Percentiles rank a stretch among this genome's conserved stretches.
phyloP scores from a whole-genome alignment of 2,888 invertebrate genomes.

The Anagyrus pseudococci region DNA sequence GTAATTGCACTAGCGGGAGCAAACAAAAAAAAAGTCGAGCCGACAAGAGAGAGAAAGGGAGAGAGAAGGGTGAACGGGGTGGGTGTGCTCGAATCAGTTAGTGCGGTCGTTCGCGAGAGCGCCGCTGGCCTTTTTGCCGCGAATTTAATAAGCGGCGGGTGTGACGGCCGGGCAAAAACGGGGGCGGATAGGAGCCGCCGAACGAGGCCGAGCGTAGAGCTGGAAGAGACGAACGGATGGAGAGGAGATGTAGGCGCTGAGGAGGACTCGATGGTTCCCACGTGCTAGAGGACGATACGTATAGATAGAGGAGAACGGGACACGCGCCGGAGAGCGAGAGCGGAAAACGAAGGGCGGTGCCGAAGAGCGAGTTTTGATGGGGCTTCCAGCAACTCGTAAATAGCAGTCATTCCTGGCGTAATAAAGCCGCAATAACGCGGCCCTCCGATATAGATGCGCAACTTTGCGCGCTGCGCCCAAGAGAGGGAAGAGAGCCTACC shows the following conservation, averaged over 20 bases:
- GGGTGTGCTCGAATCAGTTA: conserved; percentile 44
- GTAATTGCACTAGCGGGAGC: conserved; percentile 31
- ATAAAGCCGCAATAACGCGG: conserved; percentile 44
- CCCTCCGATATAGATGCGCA: too few species aligned
- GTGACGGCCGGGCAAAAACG: conserved; percentile 44
- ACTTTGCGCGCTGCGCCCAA: too few species aligned
- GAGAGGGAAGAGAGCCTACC: too few species aligned
- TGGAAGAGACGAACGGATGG: neutral
- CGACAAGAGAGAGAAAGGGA: too few species aligned
- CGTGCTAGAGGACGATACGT: conserved; percentile 33
- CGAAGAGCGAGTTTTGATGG: conserved; percentile 46
- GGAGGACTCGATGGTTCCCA: conserved; percentile 39
- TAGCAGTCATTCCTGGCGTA: too few species aligned
- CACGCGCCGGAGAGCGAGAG: conserved; percentile 8
- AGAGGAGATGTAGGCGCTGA: conserved; percentile 6
- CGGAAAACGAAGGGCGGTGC: conserved; percentile 26
- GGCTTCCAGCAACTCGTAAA: conserved; percentile 54
- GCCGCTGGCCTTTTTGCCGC: conserved; percentile 30
- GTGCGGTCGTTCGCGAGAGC: conserved; percentile 34
- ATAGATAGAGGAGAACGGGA: conserved; percentile 18
- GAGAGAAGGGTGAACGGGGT: too few species aligned
- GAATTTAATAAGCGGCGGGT: conserved; percentile 48
- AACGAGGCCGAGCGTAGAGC: neutral
- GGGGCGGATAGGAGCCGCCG: conserved; percentile 25
- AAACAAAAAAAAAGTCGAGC: too few species aligned